Evolutionary conservation across 2,888 invertebrate species (phyloP), one percentile per base, ranked within the genome.

Genomic region (Parnassius glacialis): DNA sequence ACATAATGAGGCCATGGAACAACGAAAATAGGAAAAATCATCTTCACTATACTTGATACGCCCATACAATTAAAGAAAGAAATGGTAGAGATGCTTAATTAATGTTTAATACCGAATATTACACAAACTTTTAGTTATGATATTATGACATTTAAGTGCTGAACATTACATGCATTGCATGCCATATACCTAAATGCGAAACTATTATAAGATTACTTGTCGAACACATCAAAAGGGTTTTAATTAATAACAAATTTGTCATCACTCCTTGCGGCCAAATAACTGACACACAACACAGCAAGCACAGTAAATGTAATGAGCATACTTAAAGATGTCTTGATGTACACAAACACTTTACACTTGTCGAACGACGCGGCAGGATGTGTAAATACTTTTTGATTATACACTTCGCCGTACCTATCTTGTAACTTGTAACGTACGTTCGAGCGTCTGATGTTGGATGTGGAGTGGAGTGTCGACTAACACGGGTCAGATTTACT

Each of bases 311-410:
- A 48, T 13, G 16, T 9, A 48, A 13, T 9, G 47, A 9, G 13
- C 13, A 5, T n/a, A 48, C 47, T 7, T 48, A 13, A 9, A 48
- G 47, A 16, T n/a, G 13, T 13, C 13, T 48, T 13, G 47, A 48
- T 48, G 7, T 48, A 48, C 48, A 13, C 16, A 48, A 48, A 48
- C 48, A 48, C 48, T 48, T 48, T 13, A 48, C 48, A 48, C 48
- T 48, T 48, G 16, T 48, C 48, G 3, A 48, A 13, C 48, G 13
- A 13, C 48, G 7, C 13, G 10, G 12, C 48, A 9, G 7, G 47
- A n/a, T 48, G 3, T 13, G 16, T 16, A 48, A 48, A 48, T 10
- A 13, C n/a, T 54, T 54, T 54, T 54, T 41, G 16, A 52, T 42
- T 42, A 25, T 13, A 13, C 41, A 41, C 10, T 42, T 53, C 20